Evolutionary conservation across 1,140 invertebrate species (phyloP).

Genomic region (Drosophila lacertosa): DNA sequence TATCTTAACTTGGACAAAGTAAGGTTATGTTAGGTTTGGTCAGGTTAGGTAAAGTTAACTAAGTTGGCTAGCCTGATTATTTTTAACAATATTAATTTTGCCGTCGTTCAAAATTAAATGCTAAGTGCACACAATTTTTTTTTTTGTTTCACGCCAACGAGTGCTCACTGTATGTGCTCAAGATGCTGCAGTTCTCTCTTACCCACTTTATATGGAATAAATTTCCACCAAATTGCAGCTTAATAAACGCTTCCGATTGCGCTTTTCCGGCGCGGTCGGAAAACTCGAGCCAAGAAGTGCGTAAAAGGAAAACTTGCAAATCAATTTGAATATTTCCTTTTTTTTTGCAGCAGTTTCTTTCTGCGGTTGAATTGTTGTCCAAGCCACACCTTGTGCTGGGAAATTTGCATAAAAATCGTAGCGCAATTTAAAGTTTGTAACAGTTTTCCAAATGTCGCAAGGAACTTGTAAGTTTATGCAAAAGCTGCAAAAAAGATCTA

Average conservation of each 20-base stretch:
- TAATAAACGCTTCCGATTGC: constrained; percentile 52
- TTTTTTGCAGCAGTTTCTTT: background rate
- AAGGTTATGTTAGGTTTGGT: background rate
- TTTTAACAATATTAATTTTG: too few species aligned
- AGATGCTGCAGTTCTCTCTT: background rate
- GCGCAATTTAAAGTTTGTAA: background rate
- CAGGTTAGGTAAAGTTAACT: background rate
- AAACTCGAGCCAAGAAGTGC: constrained; percentile 3
- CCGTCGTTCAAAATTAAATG: too few species aligned
- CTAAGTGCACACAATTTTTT: too few species aligned
- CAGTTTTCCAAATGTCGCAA: background rate
- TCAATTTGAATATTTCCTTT: constrained; percentile 4
- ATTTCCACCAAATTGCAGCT: constrained; percentile 21
- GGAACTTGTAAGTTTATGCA: background rate
- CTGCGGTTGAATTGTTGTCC: constrained; percentile 25
- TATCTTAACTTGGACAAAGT: background rate
- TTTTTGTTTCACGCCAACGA: background rate
- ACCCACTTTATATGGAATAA: background rate
- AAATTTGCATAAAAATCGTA: background rate
- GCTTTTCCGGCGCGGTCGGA: constrained; percentile 40
- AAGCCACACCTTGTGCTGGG: background rate
- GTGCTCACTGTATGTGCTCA: background rate
- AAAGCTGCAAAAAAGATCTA: background rate
- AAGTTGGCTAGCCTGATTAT: too few species aligned
- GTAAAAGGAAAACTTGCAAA: constrained; percentile 13